A percentile compares a stretch with the other conserved stretches of the same genome.
These are phyloP conservation scores for Dicranocentrus wangi DNA, from an alignment of 2,888 invertebrate species.

Conservation along the genomic window DNA sequence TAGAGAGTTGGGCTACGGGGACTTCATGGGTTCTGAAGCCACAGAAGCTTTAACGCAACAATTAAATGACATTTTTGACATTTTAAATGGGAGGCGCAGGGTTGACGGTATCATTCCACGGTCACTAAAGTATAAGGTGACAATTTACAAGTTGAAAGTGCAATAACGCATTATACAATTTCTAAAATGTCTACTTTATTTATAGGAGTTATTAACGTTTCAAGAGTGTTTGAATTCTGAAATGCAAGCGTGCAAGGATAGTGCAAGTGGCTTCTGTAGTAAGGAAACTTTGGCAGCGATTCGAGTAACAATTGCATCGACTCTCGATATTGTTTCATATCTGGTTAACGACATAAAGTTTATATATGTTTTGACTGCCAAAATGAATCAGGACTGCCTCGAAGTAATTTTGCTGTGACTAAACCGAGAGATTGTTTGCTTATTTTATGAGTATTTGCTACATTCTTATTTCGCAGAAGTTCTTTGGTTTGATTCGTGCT, in stretches of 20 bases:
- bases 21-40: not conserved
- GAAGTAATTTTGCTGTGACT: too few relatives aligned
- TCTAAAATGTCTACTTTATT: too few relatives aligned
- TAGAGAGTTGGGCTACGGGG: not conserved
- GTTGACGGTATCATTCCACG: too few relatives aligned
- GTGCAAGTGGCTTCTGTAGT: too few relatives aligned
- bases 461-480: constrained; percentile 32
- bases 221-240: too few relatives aligned
- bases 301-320: constrained; percentile 1
- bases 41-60: not conserved
- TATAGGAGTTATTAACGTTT: too few relatives aligned
- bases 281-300: not conserved
- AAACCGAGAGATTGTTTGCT: too few relatives aligned
- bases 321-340: not conserved
- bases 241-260: too few relatives aligned
- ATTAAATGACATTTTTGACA: constrained; percentile 6
- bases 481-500: constrained; percentile 55
- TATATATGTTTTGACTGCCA: constrained; percentile 2
- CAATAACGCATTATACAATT: too few relatives aligned
- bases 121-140: too few relatives aligned
- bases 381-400: constrained; percentile 58
- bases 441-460: too few relatives aligned
- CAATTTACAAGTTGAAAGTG: too few relatives aligned
- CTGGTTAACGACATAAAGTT: not conserved
- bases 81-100: not conserved